Base-by-base conservation (phyloP, 2,113 vertebrate species). In the Empidonax traillii region DNA sequence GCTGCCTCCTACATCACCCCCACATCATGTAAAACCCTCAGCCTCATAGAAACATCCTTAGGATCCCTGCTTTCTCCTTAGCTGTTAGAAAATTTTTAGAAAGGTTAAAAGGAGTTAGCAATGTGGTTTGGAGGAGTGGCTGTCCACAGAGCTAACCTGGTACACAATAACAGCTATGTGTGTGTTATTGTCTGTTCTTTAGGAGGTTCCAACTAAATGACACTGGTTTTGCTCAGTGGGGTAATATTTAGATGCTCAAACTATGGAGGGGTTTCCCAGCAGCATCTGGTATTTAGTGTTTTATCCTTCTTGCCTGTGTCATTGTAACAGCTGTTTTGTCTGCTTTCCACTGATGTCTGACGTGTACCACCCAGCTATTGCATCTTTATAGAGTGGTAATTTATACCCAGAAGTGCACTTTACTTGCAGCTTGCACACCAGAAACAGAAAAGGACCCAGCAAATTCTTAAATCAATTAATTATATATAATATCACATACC, bases 401-500 rank as follows among this genome's bases (percentile, higher is more conserved):
- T 95, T 96, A 78, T 84, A 89, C 61, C 85, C 89, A 87, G 82
- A 97, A 96, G 93, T 96, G 96, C 95, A 97, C 96, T 97, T 97
- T 96, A 97, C 84, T 96, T 93, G 94, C 90, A 96, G 90, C 86
- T 96, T 93, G 97, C 92, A 95, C 89, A 93, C 89, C 97, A 95
- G 96, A 94, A 97, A 95, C 94, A 91, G 92, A 91, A 81, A 92
- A 61, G 72, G 62, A 83, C 82, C 74, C 23, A 2, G 75, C 67
- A 90, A 76, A 53, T 92, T 93, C 62, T 55, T 80, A 87, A 74
- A 76, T 79, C 19, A 69, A 80, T 71, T 56, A 85, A 44, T 86
- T 62, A 37, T 71, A 59, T 74, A 16, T 88, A 90, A 81, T 75
- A 66, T 39, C 31, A 22, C 53, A 73, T 83, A 93, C 68, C 56